Conservation (phyloP, 2,888 invertebrate genomes). For the Heterodera filipjevi region DNA sequence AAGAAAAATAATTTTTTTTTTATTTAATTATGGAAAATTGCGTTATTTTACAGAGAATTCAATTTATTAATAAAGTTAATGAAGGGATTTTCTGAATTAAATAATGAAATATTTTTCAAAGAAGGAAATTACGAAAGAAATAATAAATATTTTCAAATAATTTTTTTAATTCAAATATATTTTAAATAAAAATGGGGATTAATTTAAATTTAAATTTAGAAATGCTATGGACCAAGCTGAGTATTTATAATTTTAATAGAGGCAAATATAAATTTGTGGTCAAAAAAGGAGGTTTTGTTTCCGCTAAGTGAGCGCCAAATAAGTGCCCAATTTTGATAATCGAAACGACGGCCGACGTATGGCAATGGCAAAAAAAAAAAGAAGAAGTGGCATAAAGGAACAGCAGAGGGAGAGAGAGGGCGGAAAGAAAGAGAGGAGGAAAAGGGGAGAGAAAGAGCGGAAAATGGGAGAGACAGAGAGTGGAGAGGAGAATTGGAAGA, state of each 20-base stretch:
- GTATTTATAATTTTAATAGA: too few relatives aligned
- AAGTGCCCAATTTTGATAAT: conserved; percentile 6
- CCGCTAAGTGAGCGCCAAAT: conserved; percentile 5
- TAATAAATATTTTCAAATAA: too few relatives aligned
- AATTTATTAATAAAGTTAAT: too few relatives aligned
- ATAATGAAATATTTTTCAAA: too few relatives aligned
- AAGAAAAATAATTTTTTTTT: too few relatives aligned
- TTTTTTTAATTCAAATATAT: too few relatives aligned
- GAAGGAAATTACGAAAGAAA: too few relatives aligned
- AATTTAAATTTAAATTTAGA: not conserved
- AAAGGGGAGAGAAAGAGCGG: not conserved
- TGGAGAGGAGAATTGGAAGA: not conserved
- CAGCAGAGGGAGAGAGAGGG: not conserved
- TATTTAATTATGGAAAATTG: too few relatives aligned
- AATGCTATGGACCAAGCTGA: too few relatives aligned
- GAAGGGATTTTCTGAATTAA: too few relatives aligned
- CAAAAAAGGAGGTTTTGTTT: not conserved
- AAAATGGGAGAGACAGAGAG: not conserved
- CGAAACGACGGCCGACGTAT: not conserved
- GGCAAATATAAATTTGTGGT: not conserved
- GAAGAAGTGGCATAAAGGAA: not conserved
- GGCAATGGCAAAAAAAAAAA: conserved; percentile 4
- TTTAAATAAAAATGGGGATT: not conserved
- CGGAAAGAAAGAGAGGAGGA: not conserved
- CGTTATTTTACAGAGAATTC: too few relatives aligned